Conservation (phyloP, 2,113 vertebrate genomes). For the Cariama cristata region DNA sequence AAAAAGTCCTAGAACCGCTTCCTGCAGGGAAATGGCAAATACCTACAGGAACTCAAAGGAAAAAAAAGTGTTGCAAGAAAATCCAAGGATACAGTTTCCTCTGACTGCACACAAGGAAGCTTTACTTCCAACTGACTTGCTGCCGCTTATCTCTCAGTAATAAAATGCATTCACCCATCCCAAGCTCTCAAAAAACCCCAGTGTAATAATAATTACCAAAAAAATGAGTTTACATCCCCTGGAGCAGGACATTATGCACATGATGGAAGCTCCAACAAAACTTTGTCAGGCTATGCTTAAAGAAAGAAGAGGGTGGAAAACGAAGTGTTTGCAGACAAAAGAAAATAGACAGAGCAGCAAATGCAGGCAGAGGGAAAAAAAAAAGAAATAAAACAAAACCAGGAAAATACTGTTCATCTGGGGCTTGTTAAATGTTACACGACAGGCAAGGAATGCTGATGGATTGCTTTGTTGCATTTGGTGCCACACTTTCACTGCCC, state of each 20-base stretch:
- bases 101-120: neutral
- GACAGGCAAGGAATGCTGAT: neutral
- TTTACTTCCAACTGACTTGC: slow-evolving; percentile 5
- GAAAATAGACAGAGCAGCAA: neutral
- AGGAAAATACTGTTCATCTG: neutral
- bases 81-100: neutral
- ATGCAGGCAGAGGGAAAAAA: neutral
- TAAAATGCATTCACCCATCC: neutral
- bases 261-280: neutral
- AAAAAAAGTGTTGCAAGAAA: neutral
- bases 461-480: neutral
- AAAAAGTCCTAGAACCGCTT: neutral
- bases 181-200: neutral
- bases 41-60: neutral
- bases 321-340: neutral
- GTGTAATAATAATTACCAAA: neutral
- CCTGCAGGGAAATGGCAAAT: neutral
- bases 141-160: neutral
- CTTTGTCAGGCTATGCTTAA: neutral
- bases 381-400: neutral
- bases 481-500: neutral
- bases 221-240: neutral
- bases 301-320: neutral
- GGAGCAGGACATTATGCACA: neutral
- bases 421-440: neutral